Evolutionary conservation across 2,888 invertebrate species (phyloP).

Genomic region (Noctua fimbriata): DNA sequence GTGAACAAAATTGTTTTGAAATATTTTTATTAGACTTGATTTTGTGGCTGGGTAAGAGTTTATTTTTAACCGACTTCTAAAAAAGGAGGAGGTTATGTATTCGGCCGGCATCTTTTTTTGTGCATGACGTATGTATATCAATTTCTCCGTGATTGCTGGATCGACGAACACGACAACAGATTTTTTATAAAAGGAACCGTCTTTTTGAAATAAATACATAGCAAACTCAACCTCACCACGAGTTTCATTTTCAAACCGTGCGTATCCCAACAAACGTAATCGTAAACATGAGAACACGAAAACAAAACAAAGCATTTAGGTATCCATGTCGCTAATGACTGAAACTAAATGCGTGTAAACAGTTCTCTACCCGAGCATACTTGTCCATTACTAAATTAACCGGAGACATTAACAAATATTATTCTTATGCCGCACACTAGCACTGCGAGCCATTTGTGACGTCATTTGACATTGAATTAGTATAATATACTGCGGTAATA

Average conservation of each 20-base stretch:
- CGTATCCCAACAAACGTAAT: too few relatives aligned
- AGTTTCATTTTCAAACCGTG: too few relatives aligned
- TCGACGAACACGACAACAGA: too few relatives aligned
- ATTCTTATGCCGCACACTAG: conserved; percentile 55
- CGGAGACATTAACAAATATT: conserved; percentile 68
- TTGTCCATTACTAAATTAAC: conserved; percentile 69
- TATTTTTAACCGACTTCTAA: not conserved
- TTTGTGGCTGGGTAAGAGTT: not conserved
- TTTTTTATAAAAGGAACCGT: too few relatives aligned
- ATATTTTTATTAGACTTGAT: conserved; percentile 14
- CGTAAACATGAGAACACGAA: not conserved
- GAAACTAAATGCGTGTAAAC: not conserved
- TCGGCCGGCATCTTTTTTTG: too few relatives aligned
- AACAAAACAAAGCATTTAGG: not conserved
- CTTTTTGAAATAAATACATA: too few relatives aligned
- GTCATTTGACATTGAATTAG: conserved; percentile 51
- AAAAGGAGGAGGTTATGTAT: too few relatives aligned
- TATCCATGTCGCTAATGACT: not conserved
- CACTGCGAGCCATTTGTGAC: conserved; percentile 52
- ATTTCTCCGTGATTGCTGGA: not conserved
- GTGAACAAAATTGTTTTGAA: conserved; percentile 55
- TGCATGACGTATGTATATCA: not conserved
- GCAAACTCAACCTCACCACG: too few relatives aligned
- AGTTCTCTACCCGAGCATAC: conserved; percentile 49
- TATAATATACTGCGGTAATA: conserved; percentile 14